These are phyloP conservation scores for Heliconius himera DNA, from an alignment of 1,140 invertebrate genomes.

Conservation along the genomic window DNA sequence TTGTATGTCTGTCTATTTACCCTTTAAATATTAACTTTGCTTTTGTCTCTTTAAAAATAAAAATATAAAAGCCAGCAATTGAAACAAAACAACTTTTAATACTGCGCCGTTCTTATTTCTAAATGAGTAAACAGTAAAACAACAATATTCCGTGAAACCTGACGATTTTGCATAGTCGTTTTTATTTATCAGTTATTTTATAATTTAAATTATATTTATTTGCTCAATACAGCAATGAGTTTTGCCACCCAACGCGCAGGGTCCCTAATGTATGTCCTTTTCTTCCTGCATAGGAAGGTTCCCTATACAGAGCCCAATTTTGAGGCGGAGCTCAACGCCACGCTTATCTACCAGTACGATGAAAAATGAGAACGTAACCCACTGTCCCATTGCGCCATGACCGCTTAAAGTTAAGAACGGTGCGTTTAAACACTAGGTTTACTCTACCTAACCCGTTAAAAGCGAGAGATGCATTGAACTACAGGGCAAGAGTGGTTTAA, in stretches of 20 bases:
- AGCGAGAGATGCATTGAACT: neutral
- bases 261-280: neutral
- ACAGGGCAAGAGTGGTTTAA: neutral
- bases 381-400: neutral
- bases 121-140: neutral
- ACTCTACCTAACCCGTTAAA: neutral
- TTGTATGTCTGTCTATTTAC: no score
- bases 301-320: no score
- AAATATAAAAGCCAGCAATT: neutral
- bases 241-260: neutral
- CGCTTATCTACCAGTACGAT: no score
- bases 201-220: neutral
- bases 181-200: neutral
- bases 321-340: no score
- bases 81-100: neutral
- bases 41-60: neutral
- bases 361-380: neutral
- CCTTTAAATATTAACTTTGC: neutral
- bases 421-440: neutral
- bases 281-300: neutral
- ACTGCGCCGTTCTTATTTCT: neutral
- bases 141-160: neutral
- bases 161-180: neutral
- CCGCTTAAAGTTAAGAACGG: neutral
- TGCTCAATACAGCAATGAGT: neutral